Evolutionary conservation across 2,797 vertebrate species (phyloP).

Genomic region (Sebastes goodei): DNA sequence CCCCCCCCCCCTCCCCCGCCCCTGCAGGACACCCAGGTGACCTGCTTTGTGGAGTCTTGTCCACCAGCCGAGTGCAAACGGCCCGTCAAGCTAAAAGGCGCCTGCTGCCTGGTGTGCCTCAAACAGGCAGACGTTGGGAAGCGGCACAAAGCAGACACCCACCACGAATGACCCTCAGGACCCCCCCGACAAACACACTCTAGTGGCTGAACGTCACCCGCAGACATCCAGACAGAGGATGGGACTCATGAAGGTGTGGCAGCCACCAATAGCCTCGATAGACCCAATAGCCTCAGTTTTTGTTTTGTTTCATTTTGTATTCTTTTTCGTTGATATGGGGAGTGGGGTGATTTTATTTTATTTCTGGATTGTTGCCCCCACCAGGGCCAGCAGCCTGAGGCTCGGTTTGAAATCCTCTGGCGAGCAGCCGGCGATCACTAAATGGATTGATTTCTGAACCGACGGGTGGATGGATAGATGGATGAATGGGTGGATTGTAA

Average conservation of each 20-base stretch:
- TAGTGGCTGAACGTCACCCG: slow-evolving; percentile 49
- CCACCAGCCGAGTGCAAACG: slow-evolving; percentile 78
- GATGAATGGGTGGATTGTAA: slow-evolving; percentile 50
- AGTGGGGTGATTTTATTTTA: slow-evolving; percentile 11
- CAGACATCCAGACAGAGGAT: slow-evolving; percentile 57
- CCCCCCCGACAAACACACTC: slow-evolving; percentile 27
- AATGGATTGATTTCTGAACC: slow-evolving; percentile 61
- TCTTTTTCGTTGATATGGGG: slow-evolving; percentile 32
- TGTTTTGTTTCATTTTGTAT: slow-evolving; percentile 49
- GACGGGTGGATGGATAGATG: slow-evolving; percentile 33
- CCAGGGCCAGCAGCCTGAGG: slow-evolving; percentile 53
- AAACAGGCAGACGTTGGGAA: slow-evolving; percentile 41
- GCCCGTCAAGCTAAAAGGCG: slow-evolving; percentile 85
- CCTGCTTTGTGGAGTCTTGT: slow-evolving; percentile 94
- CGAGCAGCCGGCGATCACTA: slow-evolving; percentile 63
- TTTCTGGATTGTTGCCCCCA: slow-evolving; percentile 57
- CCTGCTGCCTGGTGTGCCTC: slow-evolving; percentile 90
- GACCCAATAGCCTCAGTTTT: slow-evolving; percentile 70
- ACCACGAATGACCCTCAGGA: slow-evolving; percentile 76
- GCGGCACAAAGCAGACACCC: slow-evolving; percentile 21
- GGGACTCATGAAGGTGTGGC: slow-evolving; percentile 66
- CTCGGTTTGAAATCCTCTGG: slow-evolving; percentile 53
- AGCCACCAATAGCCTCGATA: slow-evolving; percentile 57
- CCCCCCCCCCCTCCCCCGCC: not conserved
- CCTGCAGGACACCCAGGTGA: slow-evolving; percentile 90